Percentiles rank a stretch among this genome's conserved stretches.
Conservation (phyloP, 2,113 vertebrate genomes). For the Crotalus helleri region DNA sequence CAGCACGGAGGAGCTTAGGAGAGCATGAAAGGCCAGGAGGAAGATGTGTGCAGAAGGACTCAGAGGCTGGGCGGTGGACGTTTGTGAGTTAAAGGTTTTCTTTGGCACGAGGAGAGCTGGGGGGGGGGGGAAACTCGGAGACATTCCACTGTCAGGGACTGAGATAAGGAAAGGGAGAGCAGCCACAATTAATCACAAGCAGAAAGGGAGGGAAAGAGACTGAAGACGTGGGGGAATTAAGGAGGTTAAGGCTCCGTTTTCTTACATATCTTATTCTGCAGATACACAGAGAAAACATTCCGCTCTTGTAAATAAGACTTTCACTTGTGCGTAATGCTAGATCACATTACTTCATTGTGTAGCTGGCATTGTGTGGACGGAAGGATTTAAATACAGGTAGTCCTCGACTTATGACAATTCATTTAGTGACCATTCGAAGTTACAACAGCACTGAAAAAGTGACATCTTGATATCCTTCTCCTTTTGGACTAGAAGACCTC, state of each 20-base stretch:
- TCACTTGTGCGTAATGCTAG: too few relatives aligned
- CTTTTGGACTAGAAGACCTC: too few relatives aligned
- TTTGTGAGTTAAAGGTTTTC: background rate
- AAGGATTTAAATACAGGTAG: too few relatives aligned
- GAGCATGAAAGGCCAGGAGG: background rate
- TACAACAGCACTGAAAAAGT: too few relatives aligned
- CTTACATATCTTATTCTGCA: too few relatives aligned
- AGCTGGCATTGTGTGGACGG: too few relatives aligned
- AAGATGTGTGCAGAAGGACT: background rate
- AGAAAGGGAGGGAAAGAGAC: background rate
- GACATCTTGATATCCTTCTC: too few relatives aligned
- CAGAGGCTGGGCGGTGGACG: background rate
- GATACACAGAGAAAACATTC: too few relatives aligned
- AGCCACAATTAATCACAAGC: background rate
- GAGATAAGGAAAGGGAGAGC: background rate
- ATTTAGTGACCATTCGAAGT: too few relatives aligned
- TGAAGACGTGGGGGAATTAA: background rate
- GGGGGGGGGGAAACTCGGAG: background rate
- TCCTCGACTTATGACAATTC: too few relatives aligned
- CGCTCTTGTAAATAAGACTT: too few relatives aligned
- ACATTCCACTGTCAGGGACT: background rate
- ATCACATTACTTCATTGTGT: too few relatives aligned
- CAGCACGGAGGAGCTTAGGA: background rate
- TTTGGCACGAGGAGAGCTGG: background rate
- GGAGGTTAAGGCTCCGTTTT: background rate